Conservation (phyloP, 2,113 vertebrate genomes). For the Mesocricetus auratus region DNA sequence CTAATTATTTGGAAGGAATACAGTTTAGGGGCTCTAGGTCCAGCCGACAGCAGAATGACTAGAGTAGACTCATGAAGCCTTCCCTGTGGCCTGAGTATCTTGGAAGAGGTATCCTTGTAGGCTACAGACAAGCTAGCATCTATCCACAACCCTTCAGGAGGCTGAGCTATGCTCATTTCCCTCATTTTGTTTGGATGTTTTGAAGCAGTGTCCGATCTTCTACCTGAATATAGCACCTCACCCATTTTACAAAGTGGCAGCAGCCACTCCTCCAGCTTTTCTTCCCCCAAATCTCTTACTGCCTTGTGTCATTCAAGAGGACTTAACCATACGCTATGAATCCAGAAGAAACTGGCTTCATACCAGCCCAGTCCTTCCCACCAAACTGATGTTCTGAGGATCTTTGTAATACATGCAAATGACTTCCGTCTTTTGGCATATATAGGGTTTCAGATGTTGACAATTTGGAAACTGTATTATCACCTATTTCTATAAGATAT, state of each 20-base stretch:
- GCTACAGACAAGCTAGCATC: background rate
- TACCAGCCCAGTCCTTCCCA: background rate
- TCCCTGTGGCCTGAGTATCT: background rate
- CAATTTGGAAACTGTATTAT: constrained; percentile 3
- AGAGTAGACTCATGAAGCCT: background rate
- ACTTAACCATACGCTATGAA: background rate
- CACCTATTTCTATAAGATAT: background rate
- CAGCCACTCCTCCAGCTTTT: rapidly evolving
- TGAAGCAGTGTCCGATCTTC: background rate
- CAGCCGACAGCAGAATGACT: background rate
- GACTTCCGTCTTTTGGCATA: background rate
- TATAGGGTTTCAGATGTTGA: background rate
- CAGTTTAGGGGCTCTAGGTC: background rate
- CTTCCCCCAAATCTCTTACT: background rate
- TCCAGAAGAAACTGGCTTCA: background rate
- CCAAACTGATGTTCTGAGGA: background rate
- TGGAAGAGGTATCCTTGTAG: background rate
- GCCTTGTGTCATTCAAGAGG: constrained; percentile 6
- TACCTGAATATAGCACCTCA: background rate
- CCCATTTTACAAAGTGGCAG: constrained; percentile 13
- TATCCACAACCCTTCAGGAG: background rate
- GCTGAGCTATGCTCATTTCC: background rate
- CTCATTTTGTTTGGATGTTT: background rate
- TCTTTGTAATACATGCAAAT: background rate
- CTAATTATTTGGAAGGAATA: background rate